Percentiles rank a stretch among this genome's conserved stretches.
Evolutionary conservation across 1,140 invertebrate species (phyloP).

Genomic region (Plectrocnemia conspersa): DNA sequence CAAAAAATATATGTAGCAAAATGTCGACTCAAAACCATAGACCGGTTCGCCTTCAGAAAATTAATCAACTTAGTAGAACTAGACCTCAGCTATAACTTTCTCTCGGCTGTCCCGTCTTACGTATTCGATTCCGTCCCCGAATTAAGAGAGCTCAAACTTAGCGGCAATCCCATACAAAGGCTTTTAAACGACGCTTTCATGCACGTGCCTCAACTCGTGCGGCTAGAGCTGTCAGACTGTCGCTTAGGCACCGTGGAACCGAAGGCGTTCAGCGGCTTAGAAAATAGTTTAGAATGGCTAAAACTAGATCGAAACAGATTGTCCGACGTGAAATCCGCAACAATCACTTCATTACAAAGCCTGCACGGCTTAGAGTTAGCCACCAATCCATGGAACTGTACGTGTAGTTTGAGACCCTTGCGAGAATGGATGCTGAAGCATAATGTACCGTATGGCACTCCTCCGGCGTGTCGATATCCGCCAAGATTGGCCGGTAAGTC

Average conservation of each 20-base stretch:
- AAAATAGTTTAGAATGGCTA: slow-evolving; percentile 65
- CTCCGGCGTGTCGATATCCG: slow-evolving; percentile 64
- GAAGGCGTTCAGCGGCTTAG: slow-evolving; percentile 67
- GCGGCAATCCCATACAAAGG: slow-evolving; percentile 65
- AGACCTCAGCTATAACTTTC: slow-evolving; percentile 68
- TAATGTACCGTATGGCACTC: slow-evolving; percentile 67
- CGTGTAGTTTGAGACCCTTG: slow-evolving; percentile 67
- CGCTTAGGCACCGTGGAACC: slow-evolving; percentile 61
- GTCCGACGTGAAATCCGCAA: slow-evolving; percentile 57
- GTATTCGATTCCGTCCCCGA: slow-evolving; percentile 65
- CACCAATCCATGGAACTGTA: slow-evolving; percentile 78
- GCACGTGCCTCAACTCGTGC: slow-evolving; percentile 62
- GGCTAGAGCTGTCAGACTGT: slow-evolving; percentile 69
- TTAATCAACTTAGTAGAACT: slow-evolving; percentile 73
- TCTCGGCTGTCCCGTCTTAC: slow-evolving; percentile 64
- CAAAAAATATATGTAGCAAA: slow-evolving; percentile 70
- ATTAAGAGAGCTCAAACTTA: slow-evolving; percentile 68
- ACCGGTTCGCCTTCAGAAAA: slow-evolving; percentile 62
- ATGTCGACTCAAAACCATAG: slow-evolving; percentile 59
- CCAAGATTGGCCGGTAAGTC: slow-evolving; percentile 55
- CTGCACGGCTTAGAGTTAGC: slow-evolving; percentile 70
- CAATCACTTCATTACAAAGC: slow-evolving; percentile 61
- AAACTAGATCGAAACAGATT: slow-evolving; percentile 72
- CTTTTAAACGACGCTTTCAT: slow-evolving; percentile 66
- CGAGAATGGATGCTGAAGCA: slow-evolving; percentile 71